Evolutionary conservation across 2,888 invertebrate species (phyloP).

Genomic region (Teinopalpus imperialis): DNA sequence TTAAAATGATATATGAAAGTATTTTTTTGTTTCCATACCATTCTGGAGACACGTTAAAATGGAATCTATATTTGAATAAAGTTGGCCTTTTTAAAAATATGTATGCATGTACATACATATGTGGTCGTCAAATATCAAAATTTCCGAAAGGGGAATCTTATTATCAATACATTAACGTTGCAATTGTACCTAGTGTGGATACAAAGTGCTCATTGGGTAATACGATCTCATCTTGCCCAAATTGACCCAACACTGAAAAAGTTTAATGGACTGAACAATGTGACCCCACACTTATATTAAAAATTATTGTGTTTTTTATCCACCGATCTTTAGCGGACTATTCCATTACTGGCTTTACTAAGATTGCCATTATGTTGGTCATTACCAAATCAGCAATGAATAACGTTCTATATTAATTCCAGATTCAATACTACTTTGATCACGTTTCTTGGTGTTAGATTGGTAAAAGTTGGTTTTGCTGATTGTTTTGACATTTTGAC

Average conservation of each 20-base stretch:
- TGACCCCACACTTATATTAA: slow-evolving; percentile 49
- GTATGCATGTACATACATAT: too few species aligned
- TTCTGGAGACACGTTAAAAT: too few species aligned
- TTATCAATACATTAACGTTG: slow-evolving; percentile 48
- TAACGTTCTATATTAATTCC: slow-evolving; percentile 15
- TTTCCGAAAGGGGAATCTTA: slow-evolving; percentile 37
- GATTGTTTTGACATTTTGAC: slow-evolving; percentile 81
- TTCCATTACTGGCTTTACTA: too few species aligned
- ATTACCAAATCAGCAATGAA: slow-evolving; percentile 25
- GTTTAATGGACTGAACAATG: slow-evolving; percentile 77
- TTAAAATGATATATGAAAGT: too few species aligned
- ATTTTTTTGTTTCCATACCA: too few species aligned
- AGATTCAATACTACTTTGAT: slow-evolving; percentile 31
- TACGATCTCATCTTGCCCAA: slow-evolving; percentile 66
- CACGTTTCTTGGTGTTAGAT: slow-evolving; percentile 35
- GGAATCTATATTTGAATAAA: too few species aligned
- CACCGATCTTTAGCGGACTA: too few species aligned
- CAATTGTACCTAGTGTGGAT: slow-evolving; percentile 48
- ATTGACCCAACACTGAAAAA: slow-evolving; percentile 71
- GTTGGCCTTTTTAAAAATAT: too few species aligned
- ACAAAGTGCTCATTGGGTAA: slow-evolving; percentile 60
- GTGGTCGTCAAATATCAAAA: slow-evolving; percentile 28
- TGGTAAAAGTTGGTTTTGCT: slow-evolving; percentile 49
- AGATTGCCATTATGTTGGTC: too few species aligned
- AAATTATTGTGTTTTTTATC: slow-evolving; percentile 14